These are phyloP conservation scores for Acanthosepion esculentum DNA, from an alignment of 2,888 invertebrate species.

Conservation along the genomic window DNA sequence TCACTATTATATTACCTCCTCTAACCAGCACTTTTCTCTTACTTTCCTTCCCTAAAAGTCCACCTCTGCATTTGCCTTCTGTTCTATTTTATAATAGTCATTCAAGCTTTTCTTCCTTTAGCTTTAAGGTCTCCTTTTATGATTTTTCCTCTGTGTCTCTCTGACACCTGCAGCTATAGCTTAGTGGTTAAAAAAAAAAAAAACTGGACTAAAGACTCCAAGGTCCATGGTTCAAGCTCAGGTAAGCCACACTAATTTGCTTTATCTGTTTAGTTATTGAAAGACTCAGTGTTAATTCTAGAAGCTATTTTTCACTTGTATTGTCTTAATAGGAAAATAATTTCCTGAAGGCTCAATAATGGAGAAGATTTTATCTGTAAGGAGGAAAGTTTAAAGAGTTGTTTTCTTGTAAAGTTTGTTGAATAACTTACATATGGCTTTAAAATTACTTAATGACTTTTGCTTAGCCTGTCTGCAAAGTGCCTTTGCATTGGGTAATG, in stretches of 20 bases:
- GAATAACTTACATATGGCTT: too few relatives aligned
- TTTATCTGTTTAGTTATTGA: too few relatives aligned
- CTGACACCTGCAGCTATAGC: background rate
- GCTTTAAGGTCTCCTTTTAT: constrained; percentile 1
- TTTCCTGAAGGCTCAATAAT: too few relatives aligned
- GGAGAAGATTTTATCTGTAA: too few relatives aligned
- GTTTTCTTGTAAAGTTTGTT: too few relatives aligned
- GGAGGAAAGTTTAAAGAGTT: too few relatives aligned
- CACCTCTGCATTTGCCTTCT: background rate
- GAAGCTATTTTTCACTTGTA: too few relatives aligned
- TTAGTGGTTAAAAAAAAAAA: background rate
- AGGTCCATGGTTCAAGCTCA: constrained; percentile 33
- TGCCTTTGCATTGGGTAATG: too few relatives aligned
- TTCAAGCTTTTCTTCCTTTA: background rate
- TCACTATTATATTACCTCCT: background rate
- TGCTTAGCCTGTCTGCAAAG: too few relatives aligned
- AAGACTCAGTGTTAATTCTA: too few relatives aligned
- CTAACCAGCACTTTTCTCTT: background rate
- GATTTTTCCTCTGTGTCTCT: background rate
- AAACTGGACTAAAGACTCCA: background rate
- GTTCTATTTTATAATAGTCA: background rate
- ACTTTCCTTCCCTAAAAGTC: background rate
- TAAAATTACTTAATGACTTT: too few relatives aligned
- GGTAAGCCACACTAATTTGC: background rate
- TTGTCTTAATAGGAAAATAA: too few relatives aligned